A percentile compares a stretch with the other conserved stretches of the same genome.
These are phyloP conservation scores for Ethmia dodecea DNA, from an alignment of 2,888 invertebrate species.

Conservation along the genomic window DNA sequence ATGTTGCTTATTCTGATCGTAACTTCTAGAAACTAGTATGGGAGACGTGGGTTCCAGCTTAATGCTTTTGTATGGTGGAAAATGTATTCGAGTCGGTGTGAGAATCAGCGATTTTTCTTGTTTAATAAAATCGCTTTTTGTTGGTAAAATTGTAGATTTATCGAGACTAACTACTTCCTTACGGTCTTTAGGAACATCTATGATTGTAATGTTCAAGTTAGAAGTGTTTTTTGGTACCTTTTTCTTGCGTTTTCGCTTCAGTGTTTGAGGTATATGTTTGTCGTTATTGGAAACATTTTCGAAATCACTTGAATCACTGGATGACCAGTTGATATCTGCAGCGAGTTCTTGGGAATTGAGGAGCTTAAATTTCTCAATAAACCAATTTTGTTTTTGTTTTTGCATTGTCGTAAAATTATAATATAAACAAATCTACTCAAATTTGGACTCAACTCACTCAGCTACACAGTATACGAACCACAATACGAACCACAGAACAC, in stretches of 20 bases:
- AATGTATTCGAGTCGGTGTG: conserved; percentile 14
- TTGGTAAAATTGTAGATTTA: conserved; percentile 34
- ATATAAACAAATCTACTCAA: background rate
- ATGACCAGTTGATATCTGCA: conserved; percentile 60
- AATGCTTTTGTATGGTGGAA: conserved; percentile 14
- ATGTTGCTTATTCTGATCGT: conserved; percentile 9
- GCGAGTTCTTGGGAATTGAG: conserved; percentile 51
- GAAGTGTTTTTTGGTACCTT: conserved; percentile 38
- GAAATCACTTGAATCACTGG: conserved; percentile 55
- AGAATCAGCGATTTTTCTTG: conserved; percentile 32
- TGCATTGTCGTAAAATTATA: conserved; percentile 27
- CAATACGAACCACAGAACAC: too few relatives aligned
- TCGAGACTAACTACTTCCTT: conserved; percentile 16
- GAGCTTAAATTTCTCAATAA: conserved; percentile 44
- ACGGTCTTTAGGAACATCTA: conserved; percentile 25
- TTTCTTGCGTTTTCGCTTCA: conserved; percentile 52
- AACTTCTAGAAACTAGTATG: conserved; percentile 23
- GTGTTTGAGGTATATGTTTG: conserved; percentile 21
- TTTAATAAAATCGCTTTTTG: conserved; percentile 2
- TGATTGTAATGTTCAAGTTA: conserved; percentile 45
- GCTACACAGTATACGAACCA: too few relatives aligned
- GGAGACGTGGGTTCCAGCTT: conserved; percentile 28
- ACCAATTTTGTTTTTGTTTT: conserved; percentile 42
- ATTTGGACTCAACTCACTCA: too few relatives aligned
- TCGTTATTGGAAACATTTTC: conserved; percentile 33